These are phyloP conservation scores for Drosophila kurseongensis DNA, from an alignment of 1,140 invertebrate species.

Conservation along the genomic window DNA sequence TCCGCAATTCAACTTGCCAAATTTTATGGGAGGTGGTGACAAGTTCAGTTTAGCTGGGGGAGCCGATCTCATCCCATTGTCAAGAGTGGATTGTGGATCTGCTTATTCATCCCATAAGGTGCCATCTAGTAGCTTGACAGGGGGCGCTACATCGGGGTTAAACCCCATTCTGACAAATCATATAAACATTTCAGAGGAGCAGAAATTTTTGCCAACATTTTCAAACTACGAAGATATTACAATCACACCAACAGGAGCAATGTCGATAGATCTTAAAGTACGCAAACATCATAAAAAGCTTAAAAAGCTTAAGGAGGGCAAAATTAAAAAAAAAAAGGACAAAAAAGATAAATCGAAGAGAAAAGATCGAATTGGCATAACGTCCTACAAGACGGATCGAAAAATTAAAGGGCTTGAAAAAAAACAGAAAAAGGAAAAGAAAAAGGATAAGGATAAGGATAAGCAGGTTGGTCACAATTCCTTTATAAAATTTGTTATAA, in stretches of 20 bases:
- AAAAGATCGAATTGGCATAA: slow-evolving; percentile 85
- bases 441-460: slow-evolving; percentile 74
- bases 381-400: slow-evolving; percentile 20
- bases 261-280: slow-evolving; percentile 82
- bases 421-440: slow-evolving; percentile 86
- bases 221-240: slow-evolving; percentile 64
- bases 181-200: slow-evolving; percentile 24
- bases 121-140: slow-evolving; percentile 50
- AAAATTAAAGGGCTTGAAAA: slow-evolving; percentile 87
- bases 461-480: slow-evolving; percentile 27
- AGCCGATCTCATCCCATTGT: slow-evolving; percentile 75
- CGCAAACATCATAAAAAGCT: slow-evolving; percentile 90
- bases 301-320: slow-evolving; percentile 89
- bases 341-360: slow-evolving; percentile 89
- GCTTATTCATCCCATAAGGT: slow-evolving; percentile 56
- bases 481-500: not conserved
- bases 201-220: slow-evolving; percentile 27
- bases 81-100: slow-evolving; percentile 48
- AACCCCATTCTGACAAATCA: not conserved
- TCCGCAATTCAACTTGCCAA: slow-evolving; percentile 47
- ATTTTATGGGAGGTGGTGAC: slow-evolving; percentile 59
- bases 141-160: slow-evolving; percentile 57
- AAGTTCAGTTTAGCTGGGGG: slow-evolving; percentile 77
- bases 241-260: slow-evolving; percentile 53
- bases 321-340: slow-evolving; percentile 91